Base-by-base conservation (phyloP, 1,140 invertebrate species). In the Nymphalis io region DNA sequence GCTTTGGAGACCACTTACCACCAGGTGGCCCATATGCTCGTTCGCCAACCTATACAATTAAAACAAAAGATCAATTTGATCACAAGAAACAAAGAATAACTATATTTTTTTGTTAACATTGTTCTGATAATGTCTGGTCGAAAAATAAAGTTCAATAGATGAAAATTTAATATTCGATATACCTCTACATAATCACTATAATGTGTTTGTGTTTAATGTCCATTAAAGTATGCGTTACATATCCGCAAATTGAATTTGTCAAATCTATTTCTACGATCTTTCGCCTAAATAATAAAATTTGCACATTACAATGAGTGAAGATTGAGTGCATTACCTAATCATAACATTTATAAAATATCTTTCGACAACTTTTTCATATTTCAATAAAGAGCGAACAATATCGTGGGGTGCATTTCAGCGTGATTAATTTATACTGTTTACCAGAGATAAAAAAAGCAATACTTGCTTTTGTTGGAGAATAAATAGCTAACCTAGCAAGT, bases 321-420 rank as follows among this genome's bases (percentile, higher is more conserved):
- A 63, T 10, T 6, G 60, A 63, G 46, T 38, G 46, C 60, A 63
- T 53, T 63, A 63, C n/a, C 16, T 11, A 38, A 44, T 13, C n/a
- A 51, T 38, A 53, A 21, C 11, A 63, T 62, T 27, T 62, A 51
- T 20, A 38, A 38, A 51, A 51, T 16, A 55, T 16, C 51, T 55
- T 23, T 55, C 51, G 20, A 21, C 18, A 27, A 5, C 4, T 55
- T 33, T 55, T 55, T 55, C 20, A 15, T 27, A 55, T 55, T 55
- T 27, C 3, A 55, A 15, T 21, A 16, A n/a, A 55, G 18, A 55
- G 27, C 20, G 5, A 23, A 6, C 23, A 27, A 13, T 21, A 20
- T 18, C 16, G 5, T 51, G 51, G 15, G 13, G n/a, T 55, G 51
- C 16, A 11, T 20, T 51, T 51, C 6, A 51, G 5, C 8, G 20